phyloP scores from a whole-genome alignment of 2,888 invertebrate species.

The Leptinotarsa haldemani region DNA sequence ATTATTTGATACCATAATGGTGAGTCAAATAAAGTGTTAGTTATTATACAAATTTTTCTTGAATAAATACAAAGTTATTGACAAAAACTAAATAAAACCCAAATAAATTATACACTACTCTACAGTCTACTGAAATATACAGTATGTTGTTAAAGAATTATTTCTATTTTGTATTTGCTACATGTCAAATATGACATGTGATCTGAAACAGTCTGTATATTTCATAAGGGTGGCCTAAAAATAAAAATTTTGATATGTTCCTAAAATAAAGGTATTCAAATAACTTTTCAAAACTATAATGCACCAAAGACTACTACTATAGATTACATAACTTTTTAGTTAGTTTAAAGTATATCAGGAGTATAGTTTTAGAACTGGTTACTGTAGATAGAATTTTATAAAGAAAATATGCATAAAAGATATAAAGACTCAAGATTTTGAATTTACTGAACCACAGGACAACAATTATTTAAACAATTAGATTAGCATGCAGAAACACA shows the following conservation, averaged over 20 bases:
- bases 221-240: conserved; percentile 52
- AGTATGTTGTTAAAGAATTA: conserved; percentile 20
- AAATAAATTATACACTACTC: conserved; percentile 31
- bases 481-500: conserved; percentile 4
- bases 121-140: conserved; percentile 44
- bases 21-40: background rate
- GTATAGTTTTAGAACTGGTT: background rate
- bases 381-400: background rate
- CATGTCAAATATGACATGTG: background rate
- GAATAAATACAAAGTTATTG: conserved; percentile 24
- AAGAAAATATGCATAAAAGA: too few species aligned
- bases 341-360: background rate
- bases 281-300: background rate
- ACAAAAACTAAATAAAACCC: conserved; percentile 31
- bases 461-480: conserved; percentile 1
- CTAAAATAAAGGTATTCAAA: conserved; percentile 14
- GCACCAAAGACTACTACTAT: background rate
- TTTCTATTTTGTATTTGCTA: conserved; percentile 1
- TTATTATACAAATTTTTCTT: conserved; percentile 4
- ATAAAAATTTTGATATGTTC: conserved; percentile 32
- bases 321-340: background rate
- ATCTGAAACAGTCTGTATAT: conserved; percentile 38
- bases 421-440: background rate
- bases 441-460: background rate
- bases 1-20: background rate